phyloP scores from a whole-genome alignment of 2,888 invertebrate species.

The Sarcophaga rosellei region DNA sequence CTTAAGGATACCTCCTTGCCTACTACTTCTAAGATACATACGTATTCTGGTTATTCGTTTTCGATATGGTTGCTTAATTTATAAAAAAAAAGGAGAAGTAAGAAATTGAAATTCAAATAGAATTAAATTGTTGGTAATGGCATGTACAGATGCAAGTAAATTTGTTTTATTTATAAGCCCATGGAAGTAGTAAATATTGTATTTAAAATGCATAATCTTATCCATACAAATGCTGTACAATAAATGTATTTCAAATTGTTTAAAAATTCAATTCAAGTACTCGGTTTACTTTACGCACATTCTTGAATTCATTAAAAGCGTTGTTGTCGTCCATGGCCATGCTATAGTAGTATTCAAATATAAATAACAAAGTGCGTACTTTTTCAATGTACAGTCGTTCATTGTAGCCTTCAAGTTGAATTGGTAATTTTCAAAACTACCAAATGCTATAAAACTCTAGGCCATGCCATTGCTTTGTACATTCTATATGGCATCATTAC shows the following conservation, averaged over 20 bases:
- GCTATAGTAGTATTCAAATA: too few species aligned
- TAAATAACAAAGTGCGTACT: too few species aligned
- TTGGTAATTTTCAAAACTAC: slow-evolving; percentile 22
- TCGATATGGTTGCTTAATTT: slow-evolving; percentile 29
- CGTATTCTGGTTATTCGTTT: too few species aligned
- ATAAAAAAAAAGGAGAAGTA: not conserved
- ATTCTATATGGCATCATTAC: slow-evolving; percentile 46
- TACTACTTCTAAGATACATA: too few species aligned
- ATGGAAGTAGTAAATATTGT: too few species aligned
- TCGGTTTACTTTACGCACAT: not conserved
- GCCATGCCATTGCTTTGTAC: not conserved
- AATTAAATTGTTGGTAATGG: not conserved
- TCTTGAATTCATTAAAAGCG: not conserved
- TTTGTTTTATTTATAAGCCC: not conserved
- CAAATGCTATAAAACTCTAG: slow-evolving; percentile 41
- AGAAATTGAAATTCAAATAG: not conserved
- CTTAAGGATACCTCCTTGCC: too few species aligned
- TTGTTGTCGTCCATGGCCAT: not conserved
- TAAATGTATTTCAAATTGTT: slow-evolving; percentile 73
- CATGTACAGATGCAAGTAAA: not conserved
- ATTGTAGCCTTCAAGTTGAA: slow-evolving; percentile 31
- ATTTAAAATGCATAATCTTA: not conserved
- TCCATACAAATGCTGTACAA: not conserved
- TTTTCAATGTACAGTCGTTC: not conserved
- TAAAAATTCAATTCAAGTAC: slow-evolving; percentile 67